Evolutionary conservation across 2,888 invertebrate genomes (phyloP).

Genomic region (Diachrysia chrysitis): DNA sequence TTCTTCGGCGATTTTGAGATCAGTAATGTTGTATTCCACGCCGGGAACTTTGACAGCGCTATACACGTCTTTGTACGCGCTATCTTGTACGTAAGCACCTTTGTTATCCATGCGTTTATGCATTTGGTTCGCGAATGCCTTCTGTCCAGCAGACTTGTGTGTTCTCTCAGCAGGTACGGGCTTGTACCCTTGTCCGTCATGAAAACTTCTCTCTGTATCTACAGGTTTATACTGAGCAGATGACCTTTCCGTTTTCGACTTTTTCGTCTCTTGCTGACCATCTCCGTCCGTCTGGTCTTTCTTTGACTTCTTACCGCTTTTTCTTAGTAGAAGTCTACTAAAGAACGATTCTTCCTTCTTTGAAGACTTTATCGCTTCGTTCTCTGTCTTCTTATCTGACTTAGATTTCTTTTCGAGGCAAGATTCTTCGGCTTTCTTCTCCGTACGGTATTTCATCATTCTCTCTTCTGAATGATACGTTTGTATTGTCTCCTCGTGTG

Average conservation of each 20-base stretch:
- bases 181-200: slow-evolving; percentile 76
- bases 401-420: slow-evolving; percentile 86
- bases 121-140: slow-evolving; percentile 86
- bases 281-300: slow-evolving; percentile 85
- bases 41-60: slow-evolving; percentile 84
- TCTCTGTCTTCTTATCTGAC: slow-evolving; percentile 85
- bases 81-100: slow-evolving; percentile 86
- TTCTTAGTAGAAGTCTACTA: slow-evolving; percentile 91
- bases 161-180: slow-evolving; percentile 83
- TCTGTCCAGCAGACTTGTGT: slow-evolving; percentile 85
- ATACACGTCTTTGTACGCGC: slow-evolving; percentile 85
- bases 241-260: slow-evolving; percentile 79
- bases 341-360: slow-evolving; percentile 91
- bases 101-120: slow-evolving; percentile 87
- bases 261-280: slow-evolving; percentile 79
- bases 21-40: slow-evolving; percentile 85
- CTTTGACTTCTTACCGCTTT: slow-evolving; percentile 92
- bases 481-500: slow-evolving; percentile 65
- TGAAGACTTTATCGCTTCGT: slow-evolving; percentile 83
- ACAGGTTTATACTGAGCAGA: slow-evolving; percentile 78
- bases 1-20: slow-evolving; percentile 87
- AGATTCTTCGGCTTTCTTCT: slow-evolving; percentile 85
- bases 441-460: slow-evolving; percentile 75
- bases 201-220: slow-evolving; percentile 73
- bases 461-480: slow-evolving; percentile 77